Evolutionary conservation across 1,140 invertebrate genomes (phyloP).

Genomic region (Magallana ariakensis): DNA sequence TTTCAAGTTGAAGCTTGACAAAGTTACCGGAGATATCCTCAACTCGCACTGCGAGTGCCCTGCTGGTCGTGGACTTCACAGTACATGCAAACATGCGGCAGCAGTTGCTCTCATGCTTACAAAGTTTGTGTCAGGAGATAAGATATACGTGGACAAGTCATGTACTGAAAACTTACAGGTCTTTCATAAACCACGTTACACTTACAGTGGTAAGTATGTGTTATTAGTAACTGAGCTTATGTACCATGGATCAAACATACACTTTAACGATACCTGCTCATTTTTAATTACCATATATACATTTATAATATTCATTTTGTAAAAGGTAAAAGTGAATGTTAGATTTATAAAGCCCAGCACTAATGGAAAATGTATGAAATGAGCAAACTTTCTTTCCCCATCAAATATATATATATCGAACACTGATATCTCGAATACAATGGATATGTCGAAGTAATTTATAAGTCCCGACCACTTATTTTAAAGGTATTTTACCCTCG

Average conservation of each 20-base stretch:
- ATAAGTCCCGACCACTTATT: too few relatives aligned
- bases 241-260: not conserved
- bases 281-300: too few relatives aligned
- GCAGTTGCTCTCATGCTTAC: slow-evolving; percentile 52
- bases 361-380: too few relatives aligned
- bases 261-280: too few relatives aligned
- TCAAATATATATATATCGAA: too few relatives aligned
- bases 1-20: slow-evolving; percentile 42
- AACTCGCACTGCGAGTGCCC: slow-evolving; percentile 53
- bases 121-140: slow-evolving; percentile 22
- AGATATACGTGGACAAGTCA: slow-evolving; percentile 24
- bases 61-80: slow-evolving; percentile 48
- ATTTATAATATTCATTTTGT: too few relatives aligned
- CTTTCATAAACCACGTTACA: slow-evolving; percentile 43
- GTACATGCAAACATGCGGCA: slow-evolving; percentile 54
- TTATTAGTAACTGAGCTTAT: not conserved
- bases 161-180: slow-evolving; percentile 52
- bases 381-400: too few relatives aligned
- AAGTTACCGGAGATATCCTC: slow-evolving; percentile 17
- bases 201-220: slow-evolving; percentile 32
- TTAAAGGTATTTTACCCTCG: too few relatives aligned
- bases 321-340: too few relatives aligned
- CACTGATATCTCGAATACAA: too few relatives aligned
- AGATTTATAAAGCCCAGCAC: too few relatives aligned
- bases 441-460: too few relatives aligned